These are phyloP conservation scores for Dromococcyx pavoninus DNA, from an alignment of 2,797 vertebrate genomes.

Conservation along the genomic window DNA sequence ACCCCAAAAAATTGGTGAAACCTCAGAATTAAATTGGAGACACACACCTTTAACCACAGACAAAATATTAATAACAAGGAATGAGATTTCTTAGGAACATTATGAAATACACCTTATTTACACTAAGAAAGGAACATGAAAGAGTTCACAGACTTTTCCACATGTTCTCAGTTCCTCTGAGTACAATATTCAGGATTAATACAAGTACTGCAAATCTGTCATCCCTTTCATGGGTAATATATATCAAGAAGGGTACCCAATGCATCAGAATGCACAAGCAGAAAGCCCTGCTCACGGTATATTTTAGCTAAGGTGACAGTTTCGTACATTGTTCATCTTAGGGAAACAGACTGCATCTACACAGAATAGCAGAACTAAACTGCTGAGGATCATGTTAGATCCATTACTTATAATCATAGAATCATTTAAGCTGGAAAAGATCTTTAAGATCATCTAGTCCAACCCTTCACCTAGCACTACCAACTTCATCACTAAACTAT, in stretches of 20 bases:
- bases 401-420: not conserved
- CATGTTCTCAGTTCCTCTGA: not conserved
- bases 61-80: not conserved
- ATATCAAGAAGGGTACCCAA: not conserved
- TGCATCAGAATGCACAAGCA: not conserved
- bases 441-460: no score
- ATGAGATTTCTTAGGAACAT: not conserved
- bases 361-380: not conserved
- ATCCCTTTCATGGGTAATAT: not conserved
- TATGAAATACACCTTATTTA: not conserved
- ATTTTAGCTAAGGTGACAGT: not conserved
- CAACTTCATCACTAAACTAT: no score
- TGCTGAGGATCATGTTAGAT: not conserved
- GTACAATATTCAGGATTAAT: not conserved
- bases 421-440: no score
- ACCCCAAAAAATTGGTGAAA: not conserved
- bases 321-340: not conserved
- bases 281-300: not conserved
- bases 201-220: not conserved
- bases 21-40: not conserved
- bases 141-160: not conserved
- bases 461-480: no score
- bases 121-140: not conserved
- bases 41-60: not conserved
- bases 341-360: not conserved